Conservation (phyloP, 2,113 vertebrate species). For the Rhinichthys klamathensis region DNA sequence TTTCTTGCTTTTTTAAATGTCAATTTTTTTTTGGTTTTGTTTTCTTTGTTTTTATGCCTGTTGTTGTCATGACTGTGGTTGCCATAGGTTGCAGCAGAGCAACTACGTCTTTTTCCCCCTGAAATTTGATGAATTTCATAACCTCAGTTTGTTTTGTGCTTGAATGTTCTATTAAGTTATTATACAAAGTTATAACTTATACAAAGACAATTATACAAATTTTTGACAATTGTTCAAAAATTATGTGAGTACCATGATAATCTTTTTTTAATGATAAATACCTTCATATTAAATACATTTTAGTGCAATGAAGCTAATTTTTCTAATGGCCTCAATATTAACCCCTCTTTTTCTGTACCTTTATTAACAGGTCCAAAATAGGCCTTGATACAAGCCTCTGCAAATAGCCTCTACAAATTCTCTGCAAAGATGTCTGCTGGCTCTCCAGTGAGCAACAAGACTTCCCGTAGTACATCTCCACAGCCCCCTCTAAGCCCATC, state of each 20-base stretch:
- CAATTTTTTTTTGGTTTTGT: too few relatives aligned
- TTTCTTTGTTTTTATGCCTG: not conserved
- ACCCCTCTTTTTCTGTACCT: slow-evolving; percentile 43
- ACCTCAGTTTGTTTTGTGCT: not conserved
- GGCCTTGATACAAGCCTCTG: not conserved
- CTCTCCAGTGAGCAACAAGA: slow-evolving; percentile 55
- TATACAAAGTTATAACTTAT: too few relatives aligned
- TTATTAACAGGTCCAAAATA: slow-evolving; percentile 31
- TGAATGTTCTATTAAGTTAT: not conserved
- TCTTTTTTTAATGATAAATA: not conserved
- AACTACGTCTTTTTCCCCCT: not conserved
- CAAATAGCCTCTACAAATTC: slow-evolving; percentile 23
- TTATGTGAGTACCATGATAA: not conserved
- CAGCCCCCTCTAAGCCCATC: slow-evolving; percentile 47
- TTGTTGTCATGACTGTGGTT: not conserved
- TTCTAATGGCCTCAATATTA: slow-evolving; percentile 9
- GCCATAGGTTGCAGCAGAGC: not conserved
- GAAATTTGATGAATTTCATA: not conserved
- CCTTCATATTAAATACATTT: not conserved
- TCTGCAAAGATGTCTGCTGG: slow-evolving; percentile 60
- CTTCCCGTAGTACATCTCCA: slow-evolving; percentile 52
- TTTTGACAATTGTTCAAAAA: not conserved
- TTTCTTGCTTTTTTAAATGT: too few relatives aligned
- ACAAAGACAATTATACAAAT: too few relatives aligned
- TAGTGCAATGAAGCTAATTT: not conserved